These are phyloP conservation scores for Dromas ardeola DNA, from an alignment of 2,113 vertebrate species.

Conservation along the genomic window DNA sequence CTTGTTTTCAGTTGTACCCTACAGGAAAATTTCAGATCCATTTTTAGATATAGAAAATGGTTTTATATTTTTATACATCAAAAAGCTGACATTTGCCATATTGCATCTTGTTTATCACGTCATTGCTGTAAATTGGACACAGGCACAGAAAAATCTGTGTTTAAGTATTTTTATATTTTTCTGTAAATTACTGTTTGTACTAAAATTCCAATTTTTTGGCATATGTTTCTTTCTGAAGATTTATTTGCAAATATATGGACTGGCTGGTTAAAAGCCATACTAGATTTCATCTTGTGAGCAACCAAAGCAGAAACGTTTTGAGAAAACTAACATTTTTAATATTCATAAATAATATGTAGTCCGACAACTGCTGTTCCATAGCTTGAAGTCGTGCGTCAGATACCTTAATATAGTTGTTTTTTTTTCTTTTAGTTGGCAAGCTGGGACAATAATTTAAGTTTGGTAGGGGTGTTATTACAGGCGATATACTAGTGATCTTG, in stretches of 20 bases:
- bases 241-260: neutral
- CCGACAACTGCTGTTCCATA: neutral
- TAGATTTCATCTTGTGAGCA: neutral
- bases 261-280: neutral
- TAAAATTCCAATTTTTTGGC: neutral
- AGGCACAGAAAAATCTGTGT: neutral
- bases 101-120: neutral
- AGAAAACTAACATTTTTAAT: neutral
- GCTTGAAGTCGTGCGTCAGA: neutral
- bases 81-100: neutral
- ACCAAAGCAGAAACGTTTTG: neutral
- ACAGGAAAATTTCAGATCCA: neutral
- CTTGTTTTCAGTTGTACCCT: neutral
- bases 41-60: neutral
- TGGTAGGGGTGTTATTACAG: neutral
- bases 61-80: neutral
- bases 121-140: neutral
- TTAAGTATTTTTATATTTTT: conserved; percentile 15
- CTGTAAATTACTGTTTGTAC: neutral
- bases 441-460: neutral
- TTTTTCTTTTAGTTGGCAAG: neutral
- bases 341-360: neutral
- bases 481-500: neutral
- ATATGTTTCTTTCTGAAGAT: neutral
- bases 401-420: neutral